These are phyloP conservation scores for Hanleya hanleyi DNA, from an alignment of 2,888 invertebrate genomes.

Conservation along the genomic window DNA sequence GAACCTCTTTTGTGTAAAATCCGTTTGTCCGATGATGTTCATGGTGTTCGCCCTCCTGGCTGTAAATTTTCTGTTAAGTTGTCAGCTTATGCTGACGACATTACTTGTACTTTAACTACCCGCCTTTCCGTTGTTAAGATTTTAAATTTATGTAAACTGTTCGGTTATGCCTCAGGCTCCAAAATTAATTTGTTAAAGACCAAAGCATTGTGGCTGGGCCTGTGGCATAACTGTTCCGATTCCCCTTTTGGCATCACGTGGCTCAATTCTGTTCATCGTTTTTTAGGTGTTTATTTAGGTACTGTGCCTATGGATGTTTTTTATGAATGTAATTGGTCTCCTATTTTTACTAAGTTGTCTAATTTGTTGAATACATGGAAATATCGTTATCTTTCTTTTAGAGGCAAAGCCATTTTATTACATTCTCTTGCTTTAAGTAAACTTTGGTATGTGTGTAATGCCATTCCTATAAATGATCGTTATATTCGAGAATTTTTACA, in stretches of 20 bases:
- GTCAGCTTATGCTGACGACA: constrained; percentile 24
- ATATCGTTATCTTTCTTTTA: neutral
- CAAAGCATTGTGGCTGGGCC: constrained; percentile 32
- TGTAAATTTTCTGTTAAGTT: constrained; percentile 4
- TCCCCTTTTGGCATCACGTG: constrained; percentile 35
- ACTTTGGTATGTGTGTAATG: neutral
- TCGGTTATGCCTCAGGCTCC: constrained; percentile 24
- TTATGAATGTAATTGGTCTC: neutral
- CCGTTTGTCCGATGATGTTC: neutral
- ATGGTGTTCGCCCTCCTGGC: constrained; percentile 27
- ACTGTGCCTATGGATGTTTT: neutral
- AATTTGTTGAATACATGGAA: neutral
- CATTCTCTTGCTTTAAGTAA: neutral
- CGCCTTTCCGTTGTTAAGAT: neutral
- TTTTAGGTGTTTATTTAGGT: neutral
- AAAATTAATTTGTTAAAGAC: constrained; percentile 36
- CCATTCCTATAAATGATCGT: neutral
- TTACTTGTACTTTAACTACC: constrained; percentile 2
- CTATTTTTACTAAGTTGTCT: neutral
- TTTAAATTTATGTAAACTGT: constrained; percentile 14
- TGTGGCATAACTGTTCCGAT: constrained; percentile 36
- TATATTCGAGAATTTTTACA: neutral
- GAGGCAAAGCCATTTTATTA: neutral
- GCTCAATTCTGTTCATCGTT: neutral
- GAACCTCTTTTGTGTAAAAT: neutral